Evolutionary conservation across 2,797 vertebrate species (phyloP).

Genomic region (Microctenopoma lineatum): DNA sequence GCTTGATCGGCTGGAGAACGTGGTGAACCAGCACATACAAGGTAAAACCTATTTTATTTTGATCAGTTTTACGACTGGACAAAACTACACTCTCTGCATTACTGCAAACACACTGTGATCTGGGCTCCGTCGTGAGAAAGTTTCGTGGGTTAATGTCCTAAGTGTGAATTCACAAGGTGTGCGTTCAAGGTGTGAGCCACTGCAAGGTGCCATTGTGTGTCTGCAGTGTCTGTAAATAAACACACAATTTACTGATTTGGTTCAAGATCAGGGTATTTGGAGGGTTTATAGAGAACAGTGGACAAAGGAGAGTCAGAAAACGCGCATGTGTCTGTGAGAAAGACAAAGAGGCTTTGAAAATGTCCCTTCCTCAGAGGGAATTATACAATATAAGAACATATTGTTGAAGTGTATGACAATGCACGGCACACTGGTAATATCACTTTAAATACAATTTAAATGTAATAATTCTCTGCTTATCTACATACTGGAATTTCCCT

Average conservation of each 20-base stretch:
- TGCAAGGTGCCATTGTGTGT: not conserved
- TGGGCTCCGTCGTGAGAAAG: constrained; percentile 21
- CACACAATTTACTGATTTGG: constrained; percentile 20
- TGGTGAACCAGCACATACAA: constrained; percentile 98
- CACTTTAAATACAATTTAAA: not conserved
- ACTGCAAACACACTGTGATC: not conserved
- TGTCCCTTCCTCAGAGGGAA: not conserved
- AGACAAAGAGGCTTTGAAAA: constrained; percentile 13
- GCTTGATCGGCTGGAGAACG: constrained; percentile 95
- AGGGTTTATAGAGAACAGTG: constrained; percentile 41
- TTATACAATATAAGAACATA: not conserved
- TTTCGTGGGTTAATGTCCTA: constrained; percentile 16
- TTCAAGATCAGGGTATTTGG: constrained; percentile 19
- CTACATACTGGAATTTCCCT: not conserved
- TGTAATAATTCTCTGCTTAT: too few relatives aligned
- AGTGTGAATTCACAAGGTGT: not conserved
- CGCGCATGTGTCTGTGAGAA: constrained; percentile 8
- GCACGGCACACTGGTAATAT: not conserved
- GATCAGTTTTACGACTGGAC: not conserved
- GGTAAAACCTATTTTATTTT: constrained; percentile 78
- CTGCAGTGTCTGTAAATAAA: constrained; percentile 4
- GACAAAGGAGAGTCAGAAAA: constrained; percentile 29
- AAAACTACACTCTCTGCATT: not conserved
- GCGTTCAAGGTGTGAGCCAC: not conserved
- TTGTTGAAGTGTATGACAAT: not conserved